Evolutionary conservation across 2,113 vertebrate genomes (phyloP), one percentile per base, ranked within the genome.

Genomic region (Thomomys bottae): DNA sequence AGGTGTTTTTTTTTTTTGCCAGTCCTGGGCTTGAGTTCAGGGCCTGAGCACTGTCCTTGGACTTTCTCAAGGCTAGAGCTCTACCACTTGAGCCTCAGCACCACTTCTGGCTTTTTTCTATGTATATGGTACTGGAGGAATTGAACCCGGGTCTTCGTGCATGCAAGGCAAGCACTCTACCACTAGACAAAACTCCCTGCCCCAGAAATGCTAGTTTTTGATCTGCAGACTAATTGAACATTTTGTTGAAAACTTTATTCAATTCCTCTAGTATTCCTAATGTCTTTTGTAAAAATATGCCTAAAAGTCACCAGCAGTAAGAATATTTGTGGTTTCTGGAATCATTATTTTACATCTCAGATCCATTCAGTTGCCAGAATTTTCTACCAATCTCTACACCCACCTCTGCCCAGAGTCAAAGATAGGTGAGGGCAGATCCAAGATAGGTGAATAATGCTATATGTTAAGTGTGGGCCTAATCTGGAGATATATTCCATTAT

Each of bases 191-290:
- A n/a, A n/a, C n/a, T n/a, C n/a, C n/a, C n/a, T n/a, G n/a, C n/a
- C n/a, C n/a, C n/a, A n/a, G n/a, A n/a, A 87, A 92, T 83, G 57
- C 26, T 75, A 78, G 26, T 40, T n/a, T 45, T 83, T 79, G 49
- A 70, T 30, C 75, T 88, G 30, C 24, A 88, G 54, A 49, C 34
- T 32, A 68, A 64, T 2, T 91, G 61, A 70, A 34, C 77, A 71
- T 81, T 94, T 88, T 92, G 59, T 71, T 61, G 83, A 78, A 92
- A 88, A 86, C 71, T 59, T 87, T 34, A 85, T 68, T 77, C 88
- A 64, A 59, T 77, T 40, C 32, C 87, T 79, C 38, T 40, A 28
- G 24, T 82, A 64, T 76, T 85, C 5, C 11, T 87, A 14, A 40
- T 91, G 79, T 88, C 38, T 79, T 84, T 80, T 79, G n/a, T 20